Evolutionary conservation across 1,140 invertebrate species (phyloP).

Genomic region (Andrena cerasifolii): DNA sequence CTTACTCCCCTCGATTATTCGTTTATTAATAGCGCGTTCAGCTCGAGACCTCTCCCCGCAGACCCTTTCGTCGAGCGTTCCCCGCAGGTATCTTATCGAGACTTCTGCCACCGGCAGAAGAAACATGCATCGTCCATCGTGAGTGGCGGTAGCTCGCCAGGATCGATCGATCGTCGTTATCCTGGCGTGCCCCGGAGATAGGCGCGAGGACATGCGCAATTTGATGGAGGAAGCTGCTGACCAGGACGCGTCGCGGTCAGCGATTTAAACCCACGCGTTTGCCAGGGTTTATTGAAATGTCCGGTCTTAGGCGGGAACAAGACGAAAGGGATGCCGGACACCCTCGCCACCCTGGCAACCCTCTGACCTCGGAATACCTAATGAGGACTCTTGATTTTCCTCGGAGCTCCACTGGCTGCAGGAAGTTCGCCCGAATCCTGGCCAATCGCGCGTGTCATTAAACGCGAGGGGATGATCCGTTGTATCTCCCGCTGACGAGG

Average conservation of each 20-base stretch:
- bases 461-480: slow-evolving; percentile 7
- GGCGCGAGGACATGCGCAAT: slow-evolving; percentile 75
- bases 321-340: slow-evolving; percentile 58
- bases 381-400: slow-evolving; percentile 75
- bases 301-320: slow-evolving; percentile 75
- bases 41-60: neutral
- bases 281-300: slow-evolving; percentile 81
- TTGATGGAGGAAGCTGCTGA: slow-evolving; percentile 74
- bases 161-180: slow-evolving; percentile 74
- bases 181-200: slow-evolving; percentile 52
- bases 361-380: slow-evolving; percentile 73
- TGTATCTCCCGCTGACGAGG: no score
- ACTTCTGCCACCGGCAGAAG: neutral
- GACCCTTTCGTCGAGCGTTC: neutral
- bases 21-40: slow-evolving; percentile 18
- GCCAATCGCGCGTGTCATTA: slow-evolving; percentile 51
- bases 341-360: slow-evolving; percentile 54
- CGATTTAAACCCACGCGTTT: slow-evolving; percentile 74
- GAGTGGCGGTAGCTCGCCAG: slow-evolving; percentile 48
- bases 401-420: neutral
- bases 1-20: slow-evolving; percentile 36
- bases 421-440: slow-evolving; percentile 29
- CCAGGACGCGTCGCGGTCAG: slow-evolving; percentile 74
- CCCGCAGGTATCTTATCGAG: neutral
- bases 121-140: neutral